Evolutionary conservation across 2,797 vertebrate genomes (phyloP).

Genomic region (Cygnus olor): DNA sequence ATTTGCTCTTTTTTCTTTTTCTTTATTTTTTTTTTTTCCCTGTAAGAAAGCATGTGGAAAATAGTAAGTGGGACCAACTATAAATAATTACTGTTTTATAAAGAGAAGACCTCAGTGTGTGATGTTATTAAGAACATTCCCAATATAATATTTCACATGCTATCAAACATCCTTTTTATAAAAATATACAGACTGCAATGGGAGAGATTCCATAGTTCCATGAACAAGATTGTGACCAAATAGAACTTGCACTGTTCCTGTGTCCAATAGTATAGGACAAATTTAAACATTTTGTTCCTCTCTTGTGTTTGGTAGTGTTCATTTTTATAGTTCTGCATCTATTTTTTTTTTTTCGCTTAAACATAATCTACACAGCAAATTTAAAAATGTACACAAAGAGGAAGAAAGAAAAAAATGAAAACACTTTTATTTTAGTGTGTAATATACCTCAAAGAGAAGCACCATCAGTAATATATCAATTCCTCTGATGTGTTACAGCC

Average conservation of each 20-base stretch:
- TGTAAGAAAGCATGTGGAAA: background rate
- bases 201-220: background rate
- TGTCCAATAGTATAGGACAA: background rate
- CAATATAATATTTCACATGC: background rate
- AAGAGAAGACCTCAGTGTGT: rapidly evolving
- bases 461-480: background rate
- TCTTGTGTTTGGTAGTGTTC: background rate
- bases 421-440: background rate
- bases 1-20: background rate
- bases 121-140: background rate
- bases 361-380: background rate
- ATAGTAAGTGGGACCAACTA: background rate
- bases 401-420: background rate
- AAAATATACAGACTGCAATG: background rate
- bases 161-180: background rate
- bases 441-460: background rate
- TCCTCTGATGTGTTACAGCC: background rate
- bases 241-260: background rate
- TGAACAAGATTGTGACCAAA: background rate
- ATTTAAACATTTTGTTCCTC: background rate
- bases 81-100: background rate
- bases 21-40: background rate
- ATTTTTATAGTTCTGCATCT: background rate
- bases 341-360: background rate
- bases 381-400: background rate